Percentiles rank a stretch among this genome's conserved stretches.
These are phyloP conservation scores for Rhinopithecus roxellana DNA, from an alignment of 2,113 vertebrate species.

Conservation along the genomic window DNA sequence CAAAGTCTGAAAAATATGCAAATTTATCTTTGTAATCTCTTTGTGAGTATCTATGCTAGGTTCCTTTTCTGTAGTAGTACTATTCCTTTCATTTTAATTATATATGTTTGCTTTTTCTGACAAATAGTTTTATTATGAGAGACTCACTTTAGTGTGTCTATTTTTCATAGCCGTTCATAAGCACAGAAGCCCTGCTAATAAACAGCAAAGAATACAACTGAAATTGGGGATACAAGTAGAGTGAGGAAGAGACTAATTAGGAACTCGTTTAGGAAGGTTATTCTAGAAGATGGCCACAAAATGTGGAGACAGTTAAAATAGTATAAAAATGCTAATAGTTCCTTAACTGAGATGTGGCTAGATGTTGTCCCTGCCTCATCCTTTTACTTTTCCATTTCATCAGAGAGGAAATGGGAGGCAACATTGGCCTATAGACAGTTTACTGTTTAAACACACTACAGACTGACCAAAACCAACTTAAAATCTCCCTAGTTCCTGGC, in stretches of 20 bases:
- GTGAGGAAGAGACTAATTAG: background rate
- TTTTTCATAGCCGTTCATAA: background rate
- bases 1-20: background rate
- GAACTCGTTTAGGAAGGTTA: background rate
- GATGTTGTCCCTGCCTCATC: background rate
- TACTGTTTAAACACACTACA: background rate
- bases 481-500: background rate
- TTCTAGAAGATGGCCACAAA: background rate
- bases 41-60: background rate
- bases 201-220: background rate
- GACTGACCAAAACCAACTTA: background rate
- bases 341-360: background rate
- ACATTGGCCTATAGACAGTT: accelerated
- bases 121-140: background rate
- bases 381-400: background rate
- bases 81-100: background rate
- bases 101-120: background rate
- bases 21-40: background rate
- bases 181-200: background rate
- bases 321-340: background rate
- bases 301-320: background rate
- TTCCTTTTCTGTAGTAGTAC: background rate
- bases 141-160: background rate
- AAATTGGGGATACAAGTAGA: background rate
- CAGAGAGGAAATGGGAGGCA: background rate